Base-by-base conservation (phyloP, 2,113 vertebrate genomes). In the Antechinus stuartii region DNA sequence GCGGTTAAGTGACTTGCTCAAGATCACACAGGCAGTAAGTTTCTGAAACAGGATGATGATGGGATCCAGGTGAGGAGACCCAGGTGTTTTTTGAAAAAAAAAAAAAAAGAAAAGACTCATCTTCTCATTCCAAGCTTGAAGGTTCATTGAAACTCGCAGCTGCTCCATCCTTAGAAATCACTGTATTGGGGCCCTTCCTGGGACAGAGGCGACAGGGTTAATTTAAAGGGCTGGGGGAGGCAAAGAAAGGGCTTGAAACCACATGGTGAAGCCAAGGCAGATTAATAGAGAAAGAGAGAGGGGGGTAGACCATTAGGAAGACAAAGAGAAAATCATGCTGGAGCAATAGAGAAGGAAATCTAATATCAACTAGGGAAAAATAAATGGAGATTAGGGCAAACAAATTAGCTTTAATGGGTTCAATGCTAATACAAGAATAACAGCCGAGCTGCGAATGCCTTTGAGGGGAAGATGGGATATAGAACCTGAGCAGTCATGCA, bases 381-480 rank as follows among this genome's bases (percentile, higher is more conserved):
- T 98, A 98, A 98, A 98, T 98, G 98, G 98, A 98, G 98, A 98
- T 97, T 98, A 98, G 98, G 98, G 98, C 96, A 98, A 98, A 97
- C 98, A 98, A 98, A 98, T 98, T 98, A 98, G 98, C 98, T 97
- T 97, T 98, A 98, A 98, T 98, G 97, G 97, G 98, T 97, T 98
- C 96, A 95, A 52, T 96, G 96, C 97, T 98, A 98, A 98, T 97
- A 97, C 97, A 98, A 98, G 97, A 97, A 97, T 98, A 98, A 97
- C 98, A 97, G 96, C 89, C 0, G 95, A 97, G 96, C 95, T 97
- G 94, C 0, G 94, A 96, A 97, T 97, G 98, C 97, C 97, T 98
- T 96, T 96, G 96, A 98, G 98, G 97, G 96, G 98, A 96, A 97
- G 97, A 97, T 95, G 94, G 97, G 97, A 97, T 97, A 94, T 94